Conservation (phyloP, 1,140 invertebrate genomes). For the Helicorthomorpha holstii region DNA sequence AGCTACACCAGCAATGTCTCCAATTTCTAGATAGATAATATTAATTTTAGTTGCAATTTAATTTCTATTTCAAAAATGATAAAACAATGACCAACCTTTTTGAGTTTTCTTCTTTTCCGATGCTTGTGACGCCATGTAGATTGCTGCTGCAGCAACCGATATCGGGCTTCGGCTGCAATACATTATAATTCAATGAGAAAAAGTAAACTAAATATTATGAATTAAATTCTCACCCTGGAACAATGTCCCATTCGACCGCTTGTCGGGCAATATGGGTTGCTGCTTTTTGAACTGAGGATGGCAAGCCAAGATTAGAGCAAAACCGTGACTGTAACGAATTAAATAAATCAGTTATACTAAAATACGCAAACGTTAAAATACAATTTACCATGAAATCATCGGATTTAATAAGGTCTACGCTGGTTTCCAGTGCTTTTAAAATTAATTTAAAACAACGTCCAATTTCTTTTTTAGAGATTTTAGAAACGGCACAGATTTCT, state of each 20-base stretch:
- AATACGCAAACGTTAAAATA: background rate
- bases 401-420: constrained; percentile 93
- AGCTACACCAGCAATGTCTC: constrained; percentile 95
- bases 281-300: constrained; percentile 80
- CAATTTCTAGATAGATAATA: constrained; percentile 54
- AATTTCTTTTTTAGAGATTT: constrained; percentile 98
- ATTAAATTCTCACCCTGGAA: constrained; percentile 48
- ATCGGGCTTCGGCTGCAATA: constrained; percentile 72
- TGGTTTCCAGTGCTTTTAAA: constrained; percentile 74
- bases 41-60: background rate
- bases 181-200: background rate
- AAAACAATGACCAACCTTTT: constrained; percentile 35
- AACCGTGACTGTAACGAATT: constrained; percentile 32
- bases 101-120: constrained; percentile 88
- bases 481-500: constrained; percentile 94
- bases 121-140: constrained; percentile 98
- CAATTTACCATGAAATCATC: constrained; percentile 90
- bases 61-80: background rate
- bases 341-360: background rate
- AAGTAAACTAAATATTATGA: background rate
- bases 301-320: constrained; percentile 47
- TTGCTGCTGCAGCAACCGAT: constrained; percentile 95
- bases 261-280: constrained; percentile 93
- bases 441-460: constrained; percentile 92
- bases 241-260: constrained; percentile 92